These are phyloP conservation scores for Ellobius talpinus DNA, from an alignment of 2,113 vertebrate genomes.

Conservation along the genomic window DNA sequence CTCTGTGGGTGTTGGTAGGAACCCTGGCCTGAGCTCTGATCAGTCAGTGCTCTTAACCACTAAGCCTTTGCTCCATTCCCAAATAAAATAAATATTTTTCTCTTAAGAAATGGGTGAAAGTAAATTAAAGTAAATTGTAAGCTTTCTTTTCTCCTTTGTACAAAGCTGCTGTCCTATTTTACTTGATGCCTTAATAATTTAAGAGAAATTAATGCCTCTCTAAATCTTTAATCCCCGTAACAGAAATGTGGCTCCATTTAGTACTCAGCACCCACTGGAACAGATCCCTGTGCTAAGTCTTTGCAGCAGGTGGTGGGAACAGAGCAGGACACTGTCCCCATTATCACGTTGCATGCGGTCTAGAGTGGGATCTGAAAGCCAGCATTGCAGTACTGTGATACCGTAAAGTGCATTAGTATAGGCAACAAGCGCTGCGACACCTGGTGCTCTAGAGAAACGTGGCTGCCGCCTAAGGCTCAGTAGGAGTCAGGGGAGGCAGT, in stretches of 20 bases:
- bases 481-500: not conserved
- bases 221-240: constrained; percentile 13
- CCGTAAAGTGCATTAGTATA: not conserved
- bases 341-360: not conserved
- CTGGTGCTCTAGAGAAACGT: not conserved
- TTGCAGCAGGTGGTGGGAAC: not conserved
- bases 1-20: not conserved
- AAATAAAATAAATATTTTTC: not conserved
- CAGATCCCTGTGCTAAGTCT: not conserved
- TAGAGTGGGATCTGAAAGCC: not conserved
- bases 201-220: constrained; percentile 28
- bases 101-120: constrained; percentile 1
- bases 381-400: not conserved
- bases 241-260: not conserved
- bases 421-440: not conserved
- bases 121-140: constrained; percentile 38
- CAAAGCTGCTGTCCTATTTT: not conserved
- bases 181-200: constrained; percentile 41
- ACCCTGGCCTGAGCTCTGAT: not conserved
- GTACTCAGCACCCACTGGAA: not conserved
- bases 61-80: not conserved
- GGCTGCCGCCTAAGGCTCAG: not conserved
- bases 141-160: not conserved
- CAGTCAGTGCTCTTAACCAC: not conserved
- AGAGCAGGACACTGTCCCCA: not conserved